Conservation (phyloP, 1,140 invertebrate species). For the Drosophila funebris region DNA sequence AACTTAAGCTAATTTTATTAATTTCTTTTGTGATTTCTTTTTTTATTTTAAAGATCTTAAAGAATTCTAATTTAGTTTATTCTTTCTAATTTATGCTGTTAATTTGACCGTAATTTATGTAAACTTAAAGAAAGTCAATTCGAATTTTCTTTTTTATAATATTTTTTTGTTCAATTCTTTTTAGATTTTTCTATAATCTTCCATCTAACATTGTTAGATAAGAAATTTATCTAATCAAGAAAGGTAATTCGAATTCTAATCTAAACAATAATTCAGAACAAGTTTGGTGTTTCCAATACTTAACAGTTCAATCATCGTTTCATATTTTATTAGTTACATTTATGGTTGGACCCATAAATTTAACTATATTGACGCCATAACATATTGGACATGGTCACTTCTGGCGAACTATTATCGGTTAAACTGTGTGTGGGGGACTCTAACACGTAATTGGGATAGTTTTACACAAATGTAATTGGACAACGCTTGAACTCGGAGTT, state of each 20-base stretch:
- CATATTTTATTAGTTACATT: neutral
- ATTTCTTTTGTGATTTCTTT: no score
- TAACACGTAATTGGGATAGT: conserved; percentile 14
- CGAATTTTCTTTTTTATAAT: no score
- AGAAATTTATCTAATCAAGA: neutral
- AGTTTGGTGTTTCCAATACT: neutral
- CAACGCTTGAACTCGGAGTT: neutral
- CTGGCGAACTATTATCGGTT: neutral
- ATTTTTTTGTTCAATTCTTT: no score
- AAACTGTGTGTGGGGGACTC: neutral
- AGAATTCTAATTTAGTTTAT: no score
- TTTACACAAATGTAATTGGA: conserved; percentile 6
- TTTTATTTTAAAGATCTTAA: no score
- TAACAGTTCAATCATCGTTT: neutral
- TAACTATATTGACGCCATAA: neutral
- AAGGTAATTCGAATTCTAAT: neutral
- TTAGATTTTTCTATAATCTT: no score
- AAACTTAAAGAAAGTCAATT: no score
- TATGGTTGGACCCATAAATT: conserved; percentile 9
- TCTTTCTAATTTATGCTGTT: no score
- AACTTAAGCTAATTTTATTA: no score
- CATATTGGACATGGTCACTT: neutral
- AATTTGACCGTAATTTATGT: no score
- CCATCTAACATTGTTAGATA: neutral
- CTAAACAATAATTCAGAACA: neutral